Evolutionary conservation across 1,140 invertebrate genomes (phyloP).

Genomic region (Psilanteris sp.): DNA sequence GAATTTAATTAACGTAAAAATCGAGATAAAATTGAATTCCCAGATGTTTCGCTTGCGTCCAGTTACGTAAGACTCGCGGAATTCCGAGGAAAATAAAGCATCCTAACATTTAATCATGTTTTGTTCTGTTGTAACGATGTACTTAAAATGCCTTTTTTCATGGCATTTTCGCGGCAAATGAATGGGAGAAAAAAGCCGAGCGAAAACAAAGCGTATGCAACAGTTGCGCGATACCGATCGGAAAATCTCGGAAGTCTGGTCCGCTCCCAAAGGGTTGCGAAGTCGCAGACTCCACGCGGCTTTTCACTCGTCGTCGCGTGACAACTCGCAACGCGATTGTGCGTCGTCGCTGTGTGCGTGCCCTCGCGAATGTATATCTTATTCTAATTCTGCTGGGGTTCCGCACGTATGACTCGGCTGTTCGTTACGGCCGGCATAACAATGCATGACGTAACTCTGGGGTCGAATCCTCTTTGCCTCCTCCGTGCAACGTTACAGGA

Average conservation of each 20-base stretch:
- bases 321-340: slow-evolving; percentile 49
- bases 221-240: slow-evolving; percentile 37
- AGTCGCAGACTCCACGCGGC: slow-evolving; percentile 43
- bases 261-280: slow-evolving; percentile 41
- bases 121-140: slow-evolving; percentile 26
- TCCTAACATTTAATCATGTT: slow-evolving; percentile 36
- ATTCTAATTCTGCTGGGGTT: slow-evolving; percentile 76
- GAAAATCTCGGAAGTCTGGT: slow-evolving; percentile 55
- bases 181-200: slow-evolving; percentile 38
- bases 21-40: slow-evolving; percentile 5
- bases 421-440: slow-evolving; percentile 78
- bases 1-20: slow-evolving; percentile 21
- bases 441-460: slow-evolving; percentile 79
- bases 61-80: slow-evolving; percentile 11
- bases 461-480: slow-evolving; percentile 79
- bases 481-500: slow-evolving; percentile 77
- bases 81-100: slow-evolving; percentile 28
- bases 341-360: slow-evolving; percentile 19
- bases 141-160: slow-evolving; percentile 27
- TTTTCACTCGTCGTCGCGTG: slow-evolving; percentile 46
- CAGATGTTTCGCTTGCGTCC: slow-evolving; percentile 15
- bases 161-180: slow-evolving; percentile 31
- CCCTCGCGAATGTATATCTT: slow-evolving; percentile 55
- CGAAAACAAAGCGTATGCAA: slow-evolving; percentile 48
- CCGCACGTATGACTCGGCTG: slow-evolving; percentile 74